Conservation (phyloP, 2,888 invertebrate species). For the Drosophila limbata region DNA sequence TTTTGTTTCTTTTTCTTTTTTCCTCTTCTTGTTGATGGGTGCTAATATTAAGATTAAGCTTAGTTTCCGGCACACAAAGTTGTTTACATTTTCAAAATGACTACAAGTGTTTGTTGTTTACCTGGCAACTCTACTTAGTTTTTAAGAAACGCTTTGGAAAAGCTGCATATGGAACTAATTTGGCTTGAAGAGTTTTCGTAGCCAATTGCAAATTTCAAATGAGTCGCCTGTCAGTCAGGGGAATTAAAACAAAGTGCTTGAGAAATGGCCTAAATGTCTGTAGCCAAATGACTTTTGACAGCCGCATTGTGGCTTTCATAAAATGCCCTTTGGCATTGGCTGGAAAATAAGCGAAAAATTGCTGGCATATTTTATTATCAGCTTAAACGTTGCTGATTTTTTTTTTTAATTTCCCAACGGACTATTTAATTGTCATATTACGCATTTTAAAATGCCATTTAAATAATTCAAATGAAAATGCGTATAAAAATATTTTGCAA, state of each 20-base stretch:
- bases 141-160: background rate
- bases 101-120: conserved; percentile 1
- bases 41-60: conserved; percentile 52
- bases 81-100: conserved; percentile 34
- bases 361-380: conserved; percentile 28
- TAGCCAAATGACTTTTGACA: conserved; percentile 33
- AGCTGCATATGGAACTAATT: conserved; percentile 14
- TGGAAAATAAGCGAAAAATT: conserved; percentile 12
- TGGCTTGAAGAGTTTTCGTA: background rate
- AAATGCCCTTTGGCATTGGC: conserved; percentile 8
- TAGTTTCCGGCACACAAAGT: conserved; percentile 29
- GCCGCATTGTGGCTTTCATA: conserved; percentile 9
- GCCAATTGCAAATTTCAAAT: conserved; percentile 8
- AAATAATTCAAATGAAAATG: conserved; percentile 43
- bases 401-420: conserved; percentile 28
- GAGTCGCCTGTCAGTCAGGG: conserved; percentile 36
- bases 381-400: conserved; percentile 28
- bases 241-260: conserved; percentile 42
- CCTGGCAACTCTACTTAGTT: conserved; percentile 3
- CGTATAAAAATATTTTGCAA: conserved; percentile 12
- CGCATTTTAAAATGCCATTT: conserved; percentile 57
- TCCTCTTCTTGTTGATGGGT: conserved; percentile 21
- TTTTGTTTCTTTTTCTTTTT: conserved; percentile 8
- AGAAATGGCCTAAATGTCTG: conserved; percentile 27
- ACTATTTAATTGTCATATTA: conserved; percentile 49